These are phyloP conservation scores for Tanytarsus gracilentus DNA, from an alignment of 2,888 invertebrate species.

Conservation along the genomic window DNA sequence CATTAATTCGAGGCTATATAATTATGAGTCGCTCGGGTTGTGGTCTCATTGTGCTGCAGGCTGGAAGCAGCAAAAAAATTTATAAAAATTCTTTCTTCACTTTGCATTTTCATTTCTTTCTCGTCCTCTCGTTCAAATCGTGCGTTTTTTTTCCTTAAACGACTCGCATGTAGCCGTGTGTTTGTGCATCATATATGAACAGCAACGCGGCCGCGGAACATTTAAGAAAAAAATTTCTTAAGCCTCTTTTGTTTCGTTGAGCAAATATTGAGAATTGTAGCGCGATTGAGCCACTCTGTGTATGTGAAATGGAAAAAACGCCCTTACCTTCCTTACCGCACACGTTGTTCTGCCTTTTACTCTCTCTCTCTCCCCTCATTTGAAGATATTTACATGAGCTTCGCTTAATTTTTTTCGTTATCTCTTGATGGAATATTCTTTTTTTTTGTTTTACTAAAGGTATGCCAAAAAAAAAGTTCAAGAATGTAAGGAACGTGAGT, in stretches of 20 bases:
- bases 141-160: no score
- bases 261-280: slow-evolving; percentile 27
- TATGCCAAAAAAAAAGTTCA: no score
- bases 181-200: no score
- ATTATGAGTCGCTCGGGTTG: no score
- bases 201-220: no score
- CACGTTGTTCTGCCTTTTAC: neutral
- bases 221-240: neutral
- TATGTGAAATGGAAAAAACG: slow-evolving; percentile 26
- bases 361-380: neutral
- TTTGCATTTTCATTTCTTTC: no score
- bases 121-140: no score
- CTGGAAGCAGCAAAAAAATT: no score
- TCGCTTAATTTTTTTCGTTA: slow-evolving; percentile 4
- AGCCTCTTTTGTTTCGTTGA: slow-evolving; percentile 16
- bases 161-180: no score
- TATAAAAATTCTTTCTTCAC: no score
- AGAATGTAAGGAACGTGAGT: neutral
- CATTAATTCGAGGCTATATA: no score
- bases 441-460: neutral
- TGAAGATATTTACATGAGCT: slow-evolving; percentile 11
- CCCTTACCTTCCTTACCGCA: slow-evolving; percentile 8
- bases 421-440: neutral
- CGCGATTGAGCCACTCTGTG: slow-evolving; percentile 24
- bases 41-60: no score